Percentiles rank a stretch among this genome's conserved stretches.
phyloP scores from a whole-genome alignment of 2,797 vertebrate species.

The Miichthys miiuy region DNA sequence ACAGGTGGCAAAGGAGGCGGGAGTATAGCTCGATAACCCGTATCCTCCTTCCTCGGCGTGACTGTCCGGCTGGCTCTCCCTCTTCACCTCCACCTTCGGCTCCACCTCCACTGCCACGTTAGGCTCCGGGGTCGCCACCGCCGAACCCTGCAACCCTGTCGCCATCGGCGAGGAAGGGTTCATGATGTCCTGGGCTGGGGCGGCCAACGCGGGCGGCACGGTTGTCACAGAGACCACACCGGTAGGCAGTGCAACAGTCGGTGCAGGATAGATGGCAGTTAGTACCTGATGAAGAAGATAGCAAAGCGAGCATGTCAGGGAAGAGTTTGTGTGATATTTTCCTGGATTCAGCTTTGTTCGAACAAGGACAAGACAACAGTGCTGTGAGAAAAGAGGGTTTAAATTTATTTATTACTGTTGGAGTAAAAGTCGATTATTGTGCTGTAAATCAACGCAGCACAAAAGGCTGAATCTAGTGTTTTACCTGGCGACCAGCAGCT shows the following conservation, averaged over 20 bases:
- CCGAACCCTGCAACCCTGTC: constrained; percentile 60
- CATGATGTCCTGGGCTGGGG: constrained; percentile 82
- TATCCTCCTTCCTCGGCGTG: constrained; percentile 62
- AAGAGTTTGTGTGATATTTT: neutral
- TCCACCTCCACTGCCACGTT: constrained; percentile 39
- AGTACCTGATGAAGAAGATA: constrained; percentile 74
- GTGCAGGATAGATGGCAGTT: constrained; percentile 89
- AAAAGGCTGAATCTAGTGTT: neutral
- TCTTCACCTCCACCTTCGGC: constrained; percentile 75
- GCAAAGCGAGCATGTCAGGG: neutral
- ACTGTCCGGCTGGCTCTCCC: constrained; percentile 69
- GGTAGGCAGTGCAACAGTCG: constrained; percentile 79
- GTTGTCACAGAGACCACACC: constrained; percentile 82
- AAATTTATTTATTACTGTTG: neutral
- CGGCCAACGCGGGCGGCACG: constrained; percentile 74
- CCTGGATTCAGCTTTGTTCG: neutral
- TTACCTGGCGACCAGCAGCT: constrained; percentile 68
- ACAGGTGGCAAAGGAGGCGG: constrained; percentile 33
- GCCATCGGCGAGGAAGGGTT: constrained; percentile 72
- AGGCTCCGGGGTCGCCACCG: constrained; percentile 28
- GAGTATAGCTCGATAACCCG: constrained; percentile 24
- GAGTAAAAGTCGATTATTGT: neutral
- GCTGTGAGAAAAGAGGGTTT: neutral
- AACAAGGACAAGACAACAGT: neutral
- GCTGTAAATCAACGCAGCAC: neutral